Percentiles rank a stretch among this genome's conserved stretches.
Evolutionary conservation across 2,888 invertebrate genomes (phyloP).

Genomic region (Yponomeuta evonymella): DNA sequence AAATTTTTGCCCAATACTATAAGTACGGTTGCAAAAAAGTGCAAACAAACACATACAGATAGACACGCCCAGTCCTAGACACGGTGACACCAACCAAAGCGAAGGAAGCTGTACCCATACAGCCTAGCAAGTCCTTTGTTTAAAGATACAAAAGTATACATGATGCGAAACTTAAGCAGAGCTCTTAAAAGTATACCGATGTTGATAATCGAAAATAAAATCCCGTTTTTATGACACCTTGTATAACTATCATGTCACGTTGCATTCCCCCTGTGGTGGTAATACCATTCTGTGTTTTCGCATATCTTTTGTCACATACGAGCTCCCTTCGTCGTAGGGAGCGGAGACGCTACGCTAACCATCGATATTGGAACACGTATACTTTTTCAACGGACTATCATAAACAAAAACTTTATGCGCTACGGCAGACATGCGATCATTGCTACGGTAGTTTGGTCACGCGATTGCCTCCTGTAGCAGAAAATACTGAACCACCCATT

Average conservation of each 20-base stretch:
- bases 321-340: neutral
- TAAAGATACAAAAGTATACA: too few relatives aligned
- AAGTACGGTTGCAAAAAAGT: too few relatives aligned
- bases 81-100: too few relatives aligned
- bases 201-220: too few relatives aligned
- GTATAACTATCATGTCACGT: neutral
- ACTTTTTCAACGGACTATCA: neutral
- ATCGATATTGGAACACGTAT: conserved; percentile 2
- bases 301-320: neutral
- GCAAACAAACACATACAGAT: too few relatives aligned
- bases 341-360: neutral
- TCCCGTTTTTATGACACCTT: too few relatives aligned
- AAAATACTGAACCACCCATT: conserved; percentile 30
- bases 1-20: too few relatives aligned
- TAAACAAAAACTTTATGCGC: conserved; percentile 13
- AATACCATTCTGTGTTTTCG: neutral
- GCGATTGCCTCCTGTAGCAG: conserved; percentile 27
- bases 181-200: too few relatives aligned
- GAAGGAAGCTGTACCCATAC: too few relatives aligned
- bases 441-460: conserved; percentile 38
- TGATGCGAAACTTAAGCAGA: too few relatives aligned
- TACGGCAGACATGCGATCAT: conserved; percentile 43
- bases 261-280: neutral
- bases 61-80: too few relatives aligned
- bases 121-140: too few relatives aligned